Evolutionary conservation across 2,797 vertebrate genomes (phyloP).

Genomic region (Cephalopachus bancanus): DNA sequence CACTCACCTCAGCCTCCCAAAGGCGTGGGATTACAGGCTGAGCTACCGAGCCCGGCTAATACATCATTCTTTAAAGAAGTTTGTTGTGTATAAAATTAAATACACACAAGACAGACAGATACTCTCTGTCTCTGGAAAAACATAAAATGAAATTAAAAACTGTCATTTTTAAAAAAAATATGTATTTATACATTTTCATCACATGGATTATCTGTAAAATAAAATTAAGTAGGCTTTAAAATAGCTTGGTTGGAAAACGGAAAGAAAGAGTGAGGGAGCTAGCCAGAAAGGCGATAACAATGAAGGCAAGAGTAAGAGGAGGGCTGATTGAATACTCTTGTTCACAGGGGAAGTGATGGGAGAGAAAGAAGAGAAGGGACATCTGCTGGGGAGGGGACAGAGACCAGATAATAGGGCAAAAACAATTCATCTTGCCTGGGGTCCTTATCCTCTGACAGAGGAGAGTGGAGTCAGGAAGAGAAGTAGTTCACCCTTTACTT

Average conservation of each 20-base stretch:
- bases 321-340: neutral
- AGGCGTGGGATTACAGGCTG: too few species aligned
- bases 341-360: neutral
- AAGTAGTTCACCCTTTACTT: neutral
- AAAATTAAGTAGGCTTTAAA: neutral
- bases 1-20: too few species aligned
- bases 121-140: neutral
- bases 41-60: too few species aligned
- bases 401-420: neutral
- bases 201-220: neutral
- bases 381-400: neutral
- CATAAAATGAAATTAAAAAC: neutral
- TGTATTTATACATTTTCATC: neutral
- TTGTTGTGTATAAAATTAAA: neutral
- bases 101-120: neutral
- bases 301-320: neutral
- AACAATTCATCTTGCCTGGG: neutral
- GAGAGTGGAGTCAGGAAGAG: neutral
- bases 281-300: neutral
- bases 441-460: neutral
- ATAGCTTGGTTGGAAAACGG: neutral
- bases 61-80: neutral
- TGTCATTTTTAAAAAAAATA: too few species aligned
- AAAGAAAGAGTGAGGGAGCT: neutral
- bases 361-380: neutral